Conservation (phyloP, 2,888 invertebrate genomes). For the Spialia ferax region DNA sequence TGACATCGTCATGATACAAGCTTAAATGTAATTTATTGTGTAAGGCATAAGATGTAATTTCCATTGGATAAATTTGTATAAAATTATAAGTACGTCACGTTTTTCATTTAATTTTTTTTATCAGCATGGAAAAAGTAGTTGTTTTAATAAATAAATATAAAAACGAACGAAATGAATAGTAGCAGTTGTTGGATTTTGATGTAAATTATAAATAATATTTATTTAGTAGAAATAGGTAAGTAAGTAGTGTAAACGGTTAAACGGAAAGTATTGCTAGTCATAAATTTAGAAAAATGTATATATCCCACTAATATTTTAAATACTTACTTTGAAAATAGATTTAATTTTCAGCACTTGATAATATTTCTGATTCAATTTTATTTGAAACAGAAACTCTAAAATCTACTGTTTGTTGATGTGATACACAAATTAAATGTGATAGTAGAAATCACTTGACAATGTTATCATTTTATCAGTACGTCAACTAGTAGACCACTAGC, state of each 20-base stretch:
- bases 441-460: conserved; percentile 68
- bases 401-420: conserved; percentile 27
- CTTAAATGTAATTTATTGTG: not conserved
- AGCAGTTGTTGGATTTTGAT: not conserved
- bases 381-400: not conserved
- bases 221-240: too few relatives aligned
- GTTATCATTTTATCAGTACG: conserved; percentile 81
- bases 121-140: too few relatives aligned
- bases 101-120: too few relatives aligned
- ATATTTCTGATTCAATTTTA: not conserved
- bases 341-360: not conserved
- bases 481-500: conserved; percentile 65
- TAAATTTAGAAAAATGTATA: not conserved
- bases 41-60: not conserved
- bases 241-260: too few relatives aligned
- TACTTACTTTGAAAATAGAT: not conserved
- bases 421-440: conserved; percentile 47
- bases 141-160: not conserved
- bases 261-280: not conserved
- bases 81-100: not conserved
- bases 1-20: too few relatives aligned
- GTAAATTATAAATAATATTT: too few relatives aligned
- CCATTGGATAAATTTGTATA: not conserved
- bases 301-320: not conserved
- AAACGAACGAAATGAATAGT: not conserved